Evolutionary conservation across 2,888 invertebrate genomes (phyloP).

Genomic region (Cephus sareptanus): DNA sequence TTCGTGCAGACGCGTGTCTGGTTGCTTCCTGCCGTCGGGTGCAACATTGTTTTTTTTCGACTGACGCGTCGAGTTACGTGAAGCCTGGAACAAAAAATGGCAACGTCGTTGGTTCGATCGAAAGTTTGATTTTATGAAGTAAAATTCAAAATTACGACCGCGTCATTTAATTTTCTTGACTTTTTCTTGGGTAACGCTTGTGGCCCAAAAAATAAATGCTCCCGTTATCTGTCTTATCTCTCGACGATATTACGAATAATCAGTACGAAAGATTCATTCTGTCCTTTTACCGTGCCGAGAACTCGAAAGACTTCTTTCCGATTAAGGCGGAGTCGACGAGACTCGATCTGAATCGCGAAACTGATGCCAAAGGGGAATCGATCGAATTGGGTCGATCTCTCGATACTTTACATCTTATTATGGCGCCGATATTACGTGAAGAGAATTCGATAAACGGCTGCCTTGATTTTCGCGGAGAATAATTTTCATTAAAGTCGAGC

Average conservation of each 20-base stretch:
- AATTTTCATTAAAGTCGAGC: not conserved
- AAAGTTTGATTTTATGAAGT: too few relatives aligned
- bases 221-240: not conserved
- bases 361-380: not conserved
- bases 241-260: not conserved
- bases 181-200: not conserved
- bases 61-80: not conserved
- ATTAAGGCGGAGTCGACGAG: not conserved
- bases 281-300: not conserved
- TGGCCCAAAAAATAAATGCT: not conserved
- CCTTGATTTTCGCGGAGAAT: not conserved
- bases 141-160: not conserved
- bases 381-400: not conserved
- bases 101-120: too few relatives aligned
- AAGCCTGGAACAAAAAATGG: not conserved
- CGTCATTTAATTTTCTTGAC: not conserved
- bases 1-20: not conserved
- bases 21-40: not conserved
- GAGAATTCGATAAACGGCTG: not conserved
- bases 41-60: not conserved
- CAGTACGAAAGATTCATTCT: not conserved
- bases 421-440: not conserved
- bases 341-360: not conserved
- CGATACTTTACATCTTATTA: not conserved
- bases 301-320: not conserved